phyloP scores from a whole-genome alignment of 2,797 vertebrate species.

The Denticeps clupeoides region DNA sequence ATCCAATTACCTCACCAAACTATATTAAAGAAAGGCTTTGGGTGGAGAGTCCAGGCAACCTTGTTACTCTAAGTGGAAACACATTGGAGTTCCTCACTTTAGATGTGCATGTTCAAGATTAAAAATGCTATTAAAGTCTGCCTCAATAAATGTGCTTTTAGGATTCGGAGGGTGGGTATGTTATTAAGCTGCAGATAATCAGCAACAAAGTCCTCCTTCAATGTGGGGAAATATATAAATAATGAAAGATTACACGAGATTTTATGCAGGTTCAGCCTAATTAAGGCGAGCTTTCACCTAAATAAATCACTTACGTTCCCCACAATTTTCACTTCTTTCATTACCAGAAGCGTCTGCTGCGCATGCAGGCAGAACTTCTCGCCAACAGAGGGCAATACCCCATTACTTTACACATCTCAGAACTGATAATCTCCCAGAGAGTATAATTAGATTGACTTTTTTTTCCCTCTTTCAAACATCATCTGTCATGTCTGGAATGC shows the following conservation, averaged over 20 bases:
- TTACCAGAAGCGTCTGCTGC: conserved; percentile 12
- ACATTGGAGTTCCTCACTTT: conserved; percentile 11
- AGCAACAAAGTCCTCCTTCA: no score
- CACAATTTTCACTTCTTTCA: no score
- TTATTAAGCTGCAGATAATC: no score
- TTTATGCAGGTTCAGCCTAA: no score
- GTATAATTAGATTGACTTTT: conserved; percentile 9
- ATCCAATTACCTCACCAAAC: conserved; percentile 74
- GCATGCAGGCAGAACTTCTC: conserved; percentile 49
- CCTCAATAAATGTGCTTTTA: not conserved
- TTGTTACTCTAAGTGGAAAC: conserved; percentile 44
- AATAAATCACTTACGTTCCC: no score
- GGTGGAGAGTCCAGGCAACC: conserved; percentile 53
- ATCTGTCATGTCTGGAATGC: no score
- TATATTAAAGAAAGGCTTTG: conserved; percentile 55
- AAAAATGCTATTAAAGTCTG: conserved; percentile 1
- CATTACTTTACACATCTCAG: conserved; percentile 52
- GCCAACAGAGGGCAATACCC: conserved; percentile 75
- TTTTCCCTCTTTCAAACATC: conserved; percentile 5
- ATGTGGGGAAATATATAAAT: no score
- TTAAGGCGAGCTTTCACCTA: no score
- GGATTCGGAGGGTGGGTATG: not conserved
- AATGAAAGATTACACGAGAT: no score
- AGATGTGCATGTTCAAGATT: not conserved
- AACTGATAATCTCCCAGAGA: conserved; percentile 14